These are phyloP conservation scores for Tragelaphus strepsiceros DNA, from an alignment of 2,113 vertebrate species.

Conservation along the genomic window DNA sequence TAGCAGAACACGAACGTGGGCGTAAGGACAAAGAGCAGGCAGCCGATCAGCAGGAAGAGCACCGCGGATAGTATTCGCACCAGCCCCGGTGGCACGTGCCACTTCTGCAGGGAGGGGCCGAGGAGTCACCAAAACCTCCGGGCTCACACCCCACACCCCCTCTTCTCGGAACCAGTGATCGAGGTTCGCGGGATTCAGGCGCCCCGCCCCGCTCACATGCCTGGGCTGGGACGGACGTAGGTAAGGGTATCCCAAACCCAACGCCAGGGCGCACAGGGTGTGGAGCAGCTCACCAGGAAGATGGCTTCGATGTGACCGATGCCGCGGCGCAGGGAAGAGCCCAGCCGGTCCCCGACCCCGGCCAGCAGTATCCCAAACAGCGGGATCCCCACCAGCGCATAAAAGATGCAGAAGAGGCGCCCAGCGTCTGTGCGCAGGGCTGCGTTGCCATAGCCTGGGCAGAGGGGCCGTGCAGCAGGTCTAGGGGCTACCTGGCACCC, in stretches of 20 bases:
- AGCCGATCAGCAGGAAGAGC: conserved; percentile 91
- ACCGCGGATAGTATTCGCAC: conserved; percentile 88
- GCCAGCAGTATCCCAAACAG: conserved; percentile 93
- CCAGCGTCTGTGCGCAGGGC: conserved; percentile 86
- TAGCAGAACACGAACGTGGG: conserved; percentile 88
- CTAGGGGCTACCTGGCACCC: not conserved
- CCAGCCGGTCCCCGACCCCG: conserved; percentile 91
- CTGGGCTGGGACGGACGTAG: not conserved
- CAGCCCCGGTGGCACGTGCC: conserved; percentile 84
- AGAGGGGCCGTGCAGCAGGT: not conserved
- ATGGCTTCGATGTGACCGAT: conserved; percentile 90
- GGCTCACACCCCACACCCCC: not conserved
- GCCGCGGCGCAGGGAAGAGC: conserved; percentile 86
- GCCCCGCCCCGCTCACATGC: not conserved
- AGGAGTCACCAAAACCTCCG: not conserved
- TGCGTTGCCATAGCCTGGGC: conserved; percentile 89
- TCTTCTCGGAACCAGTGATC: not conserved
- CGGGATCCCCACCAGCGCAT: conserved; percentile 91
- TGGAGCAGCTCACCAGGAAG: conserved; percentile 85
- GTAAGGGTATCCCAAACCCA: not conserved
- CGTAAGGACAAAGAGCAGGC: conserved; percentile 89
- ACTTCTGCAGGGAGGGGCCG: conserved; percentile 78
- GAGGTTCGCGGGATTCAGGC: not conserved
- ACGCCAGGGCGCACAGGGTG: not conserved
- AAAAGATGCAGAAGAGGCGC: conserved; percentile 91